Evolutionary conservation across 2,113 vertebrate genomes (phyloP), one percentile per base, ranked within the genome.

Genomic region (Camelus dromedarius): DNA sequence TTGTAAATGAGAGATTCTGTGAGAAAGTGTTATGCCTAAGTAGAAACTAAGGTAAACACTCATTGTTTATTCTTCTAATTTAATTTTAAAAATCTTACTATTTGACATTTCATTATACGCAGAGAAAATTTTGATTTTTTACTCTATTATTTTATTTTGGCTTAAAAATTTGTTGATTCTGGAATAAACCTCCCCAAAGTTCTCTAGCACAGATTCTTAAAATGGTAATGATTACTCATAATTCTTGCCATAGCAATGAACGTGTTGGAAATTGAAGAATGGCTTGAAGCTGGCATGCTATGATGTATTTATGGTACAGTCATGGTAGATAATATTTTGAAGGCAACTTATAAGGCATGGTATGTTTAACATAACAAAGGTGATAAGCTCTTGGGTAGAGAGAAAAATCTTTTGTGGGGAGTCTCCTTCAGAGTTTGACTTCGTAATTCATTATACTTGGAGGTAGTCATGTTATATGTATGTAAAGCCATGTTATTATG

Each of bases 111-210:
- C 58, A 58, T 30, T 83, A 67, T 48, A 60, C 22, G 52, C 58
- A 66, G 14, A 48, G n/a, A 86, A 50, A 50, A 77, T 46, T 79
- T 95, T 82, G 48, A 75, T 83, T 89, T 89, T 48, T 84, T 95
- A 46, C n/a, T 86, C 24, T 42, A 5, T 75, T 81, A 24, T 50
- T 54, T 79, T 15, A 62, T 46, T 13, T 58, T 50, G 19, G 20
- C 32, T 66, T 86, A 28, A 90, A 26, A 75, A 73, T 94, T 91
- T 81, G 52, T 93, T 35, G 46, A 30, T 62, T 10, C 19, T 67
- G 38, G 56, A 70, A n/a, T 73, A 60, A 72, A 79, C 5, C 14
- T 28, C 22, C 50, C 52, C 28, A 60, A 6, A 66, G 32, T 93
- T 96, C 30, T 66, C 46, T 83, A 70, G 83, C 30, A 75, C 32